phyloP scores from a whole-genome alignment of 2,113 vertebrate genomes.

The Zapus hudsonius region DNA sequence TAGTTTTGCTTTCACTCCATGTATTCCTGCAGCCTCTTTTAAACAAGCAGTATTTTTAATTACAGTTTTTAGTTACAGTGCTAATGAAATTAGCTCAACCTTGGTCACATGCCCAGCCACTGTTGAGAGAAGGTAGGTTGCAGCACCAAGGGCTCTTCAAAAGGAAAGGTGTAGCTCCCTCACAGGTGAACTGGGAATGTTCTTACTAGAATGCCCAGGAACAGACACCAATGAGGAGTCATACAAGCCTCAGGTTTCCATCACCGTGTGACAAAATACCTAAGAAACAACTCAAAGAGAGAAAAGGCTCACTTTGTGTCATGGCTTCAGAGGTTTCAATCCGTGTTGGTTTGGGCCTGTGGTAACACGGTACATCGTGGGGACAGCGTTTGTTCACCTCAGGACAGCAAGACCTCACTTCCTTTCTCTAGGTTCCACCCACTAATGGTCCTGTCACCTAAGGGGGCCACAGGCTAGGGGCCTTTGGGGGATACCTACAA shows the following conservation, averaged over 20 bases:
- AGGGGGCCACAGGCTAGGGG: not conserved
- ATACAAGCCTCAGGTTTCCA: not conserved
- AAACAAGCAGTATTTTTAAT: not conserved
- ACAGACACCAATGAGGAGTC: not conserved
- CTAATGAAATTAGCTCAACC: not conserved
- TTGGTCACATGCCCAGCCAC: not conserved
- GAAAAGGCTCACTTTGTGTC: not conserved
- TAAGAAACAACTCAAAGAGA: not conserved
- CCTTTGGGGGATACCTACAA: not conserved
- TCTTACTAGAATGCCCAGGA: not conserved
- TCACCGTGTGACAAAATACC: not conserved
- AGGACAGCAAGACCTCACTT: not conserved
- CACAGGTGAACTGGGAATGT: not conserved
- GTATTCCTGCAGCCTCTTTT: not conserved
- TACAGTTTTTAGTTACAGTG: not conserved
- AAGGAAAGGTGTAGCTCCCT: not conserved
- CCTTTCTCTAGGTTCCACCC: not conserved
- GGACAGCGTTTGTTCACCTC: not conserved
- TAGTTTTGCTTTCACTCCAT: not conserved
- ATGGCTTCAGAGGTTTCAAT: not conserved
- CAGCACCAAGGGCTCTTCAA: not conserved
- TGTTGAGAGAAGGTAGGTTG: not conserved
- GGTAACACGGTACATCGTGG: not conserved
- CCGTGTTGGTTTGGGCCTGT: not conserved
- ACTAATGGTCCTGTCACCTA: too few relatives aligned